These are phyloP conservation scores for Oxyura jamaicensis DNA, from an alignment of 2,113 vertebrate species.

Conservation along the genomic window DNA sequence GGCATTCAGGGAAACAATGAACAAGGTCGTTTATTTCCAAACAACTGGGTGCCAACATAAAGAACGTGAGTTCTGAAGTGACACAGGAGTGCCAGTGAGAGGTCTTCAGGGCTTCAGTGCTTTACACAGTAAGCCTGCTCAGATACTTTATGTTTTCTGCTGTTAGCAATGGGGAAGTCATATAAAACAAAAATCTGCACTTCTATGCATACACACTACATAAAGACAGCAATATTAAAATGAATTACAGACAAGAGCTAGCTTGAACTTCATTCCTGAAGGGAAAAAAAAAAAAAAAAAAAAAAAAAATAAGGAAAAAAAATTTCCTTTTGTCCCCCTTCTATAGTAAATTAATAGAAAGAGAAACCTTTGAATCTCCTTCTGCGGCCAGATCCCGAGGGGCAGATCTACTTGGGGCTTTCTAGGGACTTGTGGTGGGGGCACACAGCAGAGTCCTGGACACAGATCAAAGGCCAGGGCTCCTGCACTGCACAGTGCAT, in stretches of 20 bases:
- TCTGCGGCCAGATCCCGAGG: neutral
- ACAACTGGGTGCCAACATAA: neutral
- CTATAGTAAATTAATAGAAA: neutral
- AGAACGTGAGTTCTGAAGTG: fast-evolving
- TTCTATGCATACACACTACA: fast-evolving
- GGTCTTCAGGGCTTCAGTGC: fast-evolving
- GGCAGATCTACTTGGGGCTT: neutral
- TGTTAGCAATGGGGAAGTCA: neutral
- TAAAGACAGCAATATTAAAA: fast-evolving
- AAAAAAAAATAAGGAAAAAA: neutral
- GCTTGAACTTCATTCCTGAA: neutral
- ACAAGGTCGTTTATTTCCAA: neutral
- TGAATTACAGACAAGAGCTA: neutral
- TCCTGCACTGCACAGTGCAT: neutral
- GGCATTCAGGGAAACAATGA: neutral
- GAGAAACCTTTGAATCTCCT: neutral
- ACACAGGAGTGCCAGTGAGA: neutral
- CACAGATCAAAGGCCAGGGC: fast-evolving
- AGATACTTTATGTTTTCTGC: neutral
- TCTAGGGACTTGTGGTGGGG: neutral
- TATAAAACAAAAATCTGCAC: neutral
- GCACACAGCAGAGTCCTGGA: neutral
- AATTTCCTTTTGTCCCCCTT: neutral
- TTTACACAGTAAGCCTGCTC: neutral
- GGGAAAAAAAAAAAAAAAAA: neutral